These are phyloP conservation scores for Amorpha juglandis DNA, from an alignment of 2,888 invertebrate genomes.

Conservation along the genomic window DNA sequence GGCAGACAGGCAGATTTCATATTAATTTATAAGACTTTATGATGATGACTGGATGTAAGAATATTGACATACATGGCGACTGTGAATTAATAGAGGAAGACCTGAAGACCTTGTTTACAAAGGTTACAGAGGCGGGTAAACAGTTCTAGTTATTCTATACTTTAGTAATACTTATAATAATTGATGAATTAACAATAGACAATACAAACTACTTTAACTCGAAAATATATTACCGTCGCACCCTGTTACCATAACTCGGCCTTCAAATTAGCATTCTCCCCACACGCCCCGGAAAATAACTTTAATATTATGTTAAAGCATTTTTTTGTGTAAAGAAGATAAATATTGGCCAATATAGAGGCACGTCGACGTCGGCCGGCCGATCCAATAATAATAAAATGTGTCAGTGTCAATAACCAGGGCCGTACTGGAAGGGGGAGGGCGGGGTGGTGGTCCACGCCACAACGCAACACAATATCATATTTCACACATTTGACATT, in stretches of 20 bases:
- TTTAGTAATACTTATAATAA: too few species aligned
- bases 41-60: too few species aligned
- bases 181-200: too few species aligned
- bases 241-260: background rate
- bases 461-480: slow-evolving; percentile 24
- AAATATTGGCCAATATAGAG: slow-evolving; percentile 21
- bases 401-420: slow-evolving; percentile 50
- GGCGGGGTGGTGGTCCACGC: background rate
- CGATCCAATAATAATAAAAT: slow-evolving; percentile 54
- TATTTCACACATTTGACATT: slow-evolving; percentile 26
- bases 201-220: background rate
- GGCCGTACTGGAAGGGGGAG: slow-evolving; percentile 18
- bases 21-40: too few species aligned
- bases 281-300: slow-evolving; percentile 12
- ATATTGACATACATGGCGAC: too few species aligned
- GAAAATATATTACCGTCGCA: background rate
- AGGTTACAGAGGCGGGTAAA: too few species aligned
- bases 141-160: too few species aligned
- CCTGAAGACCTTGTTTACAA: too few species aligned
- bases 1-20: too few species aligned
- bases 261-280: slow-evolving; percentile 30
- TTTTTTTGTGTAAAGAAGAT: slow-evolving; percentile 16
- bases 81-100: too few species aligned
- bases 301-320: slow-evolving; percentile 21
- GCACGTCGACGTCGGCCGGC: slow-evolving; percentile 26